Evolutionary conservation across 1,140 invertebrate species (phyloP).

Genomic region (Bradynema listronoti): DNA sequence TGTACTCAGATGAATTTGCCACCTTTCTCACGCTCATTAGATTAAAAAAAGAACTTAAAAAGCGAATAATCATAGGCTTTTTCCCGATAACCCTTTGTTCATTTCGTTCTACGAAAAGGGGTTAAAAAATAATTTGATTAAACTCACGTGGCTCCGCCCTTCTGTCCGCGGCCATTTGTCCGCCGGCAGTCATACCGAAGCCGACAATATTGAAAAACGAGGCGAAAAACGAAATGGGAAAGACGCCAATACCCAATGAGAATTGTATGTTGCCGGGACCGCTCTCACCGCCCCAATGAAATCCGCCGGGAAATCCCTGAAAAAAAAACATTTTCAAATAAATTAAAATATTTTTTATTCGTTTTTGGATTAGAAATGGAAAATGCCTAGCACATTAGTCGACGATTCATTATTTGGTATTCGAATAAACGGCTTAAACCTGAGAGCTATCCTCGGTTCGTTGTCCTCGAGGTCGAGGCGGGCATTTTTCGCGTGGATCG

Average conservation of each 20-base stretch:
- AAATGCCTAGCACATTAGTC: neutral
- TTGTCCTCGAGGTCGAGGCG: constrained; percentile 78
- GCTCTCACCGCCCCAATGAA: constrained; percentile 69
- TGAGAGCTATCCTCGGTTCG: constrained; percentile 63
- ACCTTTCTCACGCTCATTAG: too few relatives aligned
- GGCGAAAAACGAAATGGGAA: constrained; percentile 95
- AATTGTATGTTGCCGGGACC: constrained; percentile 83
- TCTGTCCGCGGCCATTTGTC: too few relatives aligned
- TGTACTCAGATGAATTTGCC: too few relatives aligned
- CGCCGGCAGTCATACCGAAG: too few relatives aligned
- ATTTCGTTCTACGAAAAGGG: constrained; percentile 11
- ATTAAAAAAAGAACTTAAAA: constrained; percentile 4
- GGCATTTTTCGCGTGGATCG: constrained; percentile 48
- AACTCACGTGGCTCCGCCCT: constrained; percentile 42
- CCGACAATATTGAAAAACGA: constrained; percentile 87
- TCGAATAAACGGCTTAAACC: constrained; percentile 1
- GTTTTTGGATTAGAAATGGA: neutral
- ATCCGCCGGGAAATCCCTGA: constrained; percentile 43
- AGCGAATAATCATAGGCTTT: too few relatives aligned
- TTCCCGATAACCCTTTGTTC: too few relatives aligned
- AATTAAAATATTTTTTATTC: constrained; percentile 7
- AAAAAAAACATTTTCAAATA: constrained; percentile 12
- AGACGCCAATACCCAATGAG: constrained; percentile 97
- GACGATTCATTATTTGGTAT: neutral
- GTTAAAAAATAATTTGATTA: constrained; percentile 7